Evolutionary conservation across 2,113 vertebrate genomes (phyloP).

Genomic region (Lepisosteus oculatus): DNA sequence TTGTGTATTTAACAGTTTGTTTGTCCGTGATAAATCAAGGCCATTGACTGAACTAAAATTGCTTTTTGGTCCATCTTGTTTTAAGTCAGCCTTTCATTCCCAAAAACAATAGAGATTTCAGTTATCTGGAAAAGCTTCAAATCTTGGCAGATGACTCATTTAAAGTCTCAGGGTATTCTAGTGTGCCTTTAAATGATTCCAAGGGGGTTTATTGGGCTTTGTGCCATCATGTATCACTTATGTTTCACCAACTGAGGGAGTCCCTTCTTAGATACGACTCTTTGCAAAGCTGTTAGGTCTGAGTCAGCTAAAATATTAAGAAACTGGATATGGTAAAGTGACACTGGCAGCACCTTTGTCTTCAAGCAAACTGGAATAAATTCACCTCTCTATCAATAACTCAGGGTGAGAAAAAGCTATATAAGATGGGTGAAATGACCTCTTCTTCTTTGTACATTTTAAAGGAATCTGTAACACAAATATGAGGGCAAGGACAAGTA

Average conservation of each 20-base stretch:
- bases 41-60: constrained; percentile 28
- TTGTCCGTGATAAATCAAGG: too few species aligned
- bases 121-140: constrained; percentile 35
- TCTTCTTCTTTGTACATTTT: too few species aligned
- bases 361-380: too few species aligned
- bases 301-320: constrained; percentile 26
- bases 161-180: constrained; percentile 18
- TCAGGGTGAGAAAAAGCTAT: too few species aligned
- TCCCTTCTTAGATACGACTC: constrained; percentile 18
- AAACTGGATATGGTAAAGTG: background rate
- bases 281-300: constrained; percentile 20
- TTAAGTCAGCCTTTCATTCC: constrained; percentile 22
- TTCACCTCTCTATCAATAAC: too few species aligned
- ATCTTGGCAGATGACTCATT: constrained; percentile 29
- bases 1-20: too few species aligned
- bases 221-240: constrained; percentile 15
- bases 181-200: constrained; percentile 14
- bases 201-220: background rate
- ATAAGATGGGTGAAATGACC: too few species aligned
- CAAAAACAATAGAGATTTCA: constrained; percentile 24
- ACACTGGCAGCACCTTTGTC: background rate
- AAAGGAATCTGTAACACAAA: too few species aligned
- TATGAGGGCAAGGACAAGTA: too few species aligned
- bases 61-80: constrained; percentile 47
- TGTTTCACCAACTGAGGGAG: constrained; percentile 16